phyloP scores from a whole-genome alignment of 2,888 invertebrate genomes.

The Lasioglossum figueresi region DNA sequence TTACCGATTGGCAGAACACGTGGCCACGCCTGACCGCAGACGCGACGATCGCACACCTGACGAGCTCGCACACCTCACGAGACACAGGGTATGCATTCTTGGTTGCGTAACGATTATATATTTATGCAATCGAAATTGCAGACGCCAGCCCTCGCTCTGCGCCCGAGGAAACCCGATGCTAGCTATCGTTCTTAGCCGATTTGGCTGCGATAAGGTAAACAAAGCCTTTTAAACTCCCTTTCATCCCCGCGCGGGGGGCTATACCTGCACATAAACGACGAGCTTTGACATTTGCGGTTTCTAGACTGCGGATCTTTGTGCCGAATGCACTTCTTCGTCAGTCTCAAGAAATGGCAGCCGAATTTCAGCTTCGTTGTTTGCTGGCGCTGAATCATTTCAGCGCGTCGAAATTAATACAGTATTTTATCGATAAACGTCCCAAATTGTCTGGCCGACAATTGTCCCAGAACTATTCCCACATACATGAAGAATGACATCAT shows the following conservation, averaged over 20 bases:
- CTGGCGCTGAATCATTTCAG: too few species aligned
- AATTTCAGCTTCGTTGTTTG: background rate
- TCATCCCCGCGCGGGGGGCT: background rate
- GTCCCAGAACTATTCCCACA: too few species aligned
- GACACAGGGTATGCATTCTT: constrained; percentile 1
- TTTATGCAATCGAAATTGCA: constrained; percentile 23
- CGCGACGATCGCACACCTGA: constrained; percentile 46
- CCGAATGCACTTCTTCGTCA: background rate
- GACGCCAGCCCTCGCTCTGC: constrained; percentile 14
- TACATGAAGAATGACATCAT: too few species aligned
- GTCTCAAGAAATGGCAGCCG: background rate
- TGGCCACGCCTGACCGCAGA: constrained; percentile 51
- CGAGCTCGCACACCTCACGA: constrained; percentile 2
- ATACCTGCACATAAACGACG: background rate
- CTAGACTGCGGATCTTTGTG: background rate
- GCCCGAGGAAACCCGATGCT: background rate
- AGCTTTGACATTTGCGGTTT: background rate
- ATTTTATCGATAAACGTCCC: too few species aligned
- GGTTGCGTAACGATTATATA: constrained; percentile 25
- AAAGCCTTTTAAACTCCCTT: background rate
- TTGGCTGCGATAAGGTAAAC: constrained; percentile 12
- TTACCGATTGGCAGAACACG: constrained; percentile 35
- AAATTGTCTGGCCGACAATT: too few species aligned
- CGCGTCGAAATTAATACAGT: background rate
- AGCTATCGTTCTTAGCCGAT: background rate